Percentiles rank a stretch among this genome's conserved stretches.
These are phyloP conservation scores for Gandaritis pyraliata DNA, from an alignment of 2,888 invertebrate genomes.

Conservation along the genomic window DNA sequence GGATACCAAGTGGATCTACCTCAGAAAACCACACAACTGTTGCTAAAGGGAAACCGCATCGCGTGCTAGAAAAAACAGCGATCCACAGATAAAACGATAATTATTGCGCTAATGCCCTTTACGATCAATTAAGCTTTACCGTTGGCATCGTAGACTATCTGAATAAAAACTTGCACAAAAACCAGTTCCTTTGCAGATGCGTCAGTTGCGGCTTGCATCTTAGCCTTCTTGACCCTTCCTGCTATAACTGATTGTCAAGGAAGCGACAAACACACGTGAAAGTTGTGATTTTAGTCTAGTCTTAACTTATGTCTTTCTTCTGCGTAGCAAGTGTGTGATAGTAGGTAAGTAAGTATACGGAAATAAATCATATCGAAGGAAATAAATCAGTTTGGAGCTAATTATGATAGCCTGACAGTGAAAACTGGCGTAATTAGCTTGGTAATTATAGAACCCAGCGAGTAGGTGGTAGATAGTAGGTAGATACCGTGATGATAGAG, in stretches of 20 bases:
- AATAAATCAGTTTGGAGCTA: neutral
- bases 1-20: slow-evolving; percentile 3
- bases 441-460: neutral
- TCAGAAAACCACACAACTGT: slow-evolving; percentile 37
- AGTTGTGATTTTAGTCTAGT: no score
- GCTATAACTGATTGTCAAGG: no score
- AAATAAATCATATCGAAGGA: neutral
- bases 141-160: slow-evolving; percentile 4
- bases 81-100: slow-evolving; percentile 22
- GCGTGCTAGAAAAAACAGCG: slow-evolving; percentile 39
- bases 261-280: no score
- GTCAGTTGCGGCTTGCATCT: no score
- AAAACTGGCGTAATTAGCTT: neutral
- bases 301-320: no score
- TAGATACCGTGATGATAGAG: no score
- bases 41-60: slow-evolving; percentile 48
- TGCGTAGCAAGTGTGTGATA: no score
- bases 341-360: no score
- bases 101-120: slow-evolving; percentile 14
- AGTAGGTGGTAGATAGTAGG: neutral
- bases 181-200: neutral
- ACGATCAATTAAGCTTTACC: neutral
- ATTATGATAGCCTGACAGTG: neutral
- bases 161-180: neutral
- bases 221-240: no score